Percentiles rank a stretch among this genome's conserved stretches.
Conservation (phyloP, 2,888 invertebrate species). For the Thysanoteuthis rhombus region DNA sequence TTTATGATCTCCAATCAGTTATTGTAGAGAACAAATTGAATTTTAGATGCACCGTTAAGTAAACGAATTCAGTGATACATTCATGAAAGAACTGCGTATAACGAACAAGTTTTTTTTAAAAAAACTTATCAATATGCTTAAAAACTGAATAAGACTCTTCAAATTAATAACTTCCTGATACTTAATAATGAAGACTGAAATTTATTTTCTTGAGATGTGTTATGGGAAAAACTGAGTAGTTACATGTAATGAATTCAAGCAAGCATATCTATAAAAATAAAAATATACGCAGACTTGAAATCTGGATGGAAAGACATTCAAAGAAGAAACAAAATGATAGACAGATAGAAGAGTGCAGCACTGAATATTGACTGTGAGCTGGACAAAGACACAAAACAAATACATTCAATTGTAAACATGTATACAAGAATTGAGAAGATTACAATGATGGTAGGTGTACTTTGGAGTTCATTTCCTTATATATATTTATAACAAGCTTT, state of each 20-base stretch:
- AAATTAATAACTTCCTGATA: too few relatives aligned
- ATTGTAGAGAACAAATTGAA: not conserved
- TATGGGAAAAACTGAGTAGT: not conserved
- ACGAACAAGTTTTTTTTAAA: too few relatives aligned
- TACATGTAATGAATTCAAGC: not conserved
- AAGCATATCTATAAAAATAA: not conserved
- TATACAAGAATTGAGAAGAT: conserved; percentile 12
- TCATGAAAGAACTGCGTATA: too few relatives aligned
- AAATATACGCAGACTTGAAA: not conserved
- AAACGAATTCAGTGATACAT: not conserved
- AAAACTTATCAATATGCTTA: too few relatives aligned
- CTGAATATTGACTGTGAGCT: not conserved
- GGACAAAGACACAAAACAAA: not conserved
- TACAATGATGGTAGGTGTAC: not conserved
- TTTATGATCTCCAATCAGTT: not conserved
- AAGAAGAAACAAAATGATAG: not conserved
- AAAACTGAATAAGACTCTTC: too few relatives aligned
- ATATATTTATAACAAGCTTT: not conserved
- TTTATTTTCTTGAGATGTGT: not conserved
- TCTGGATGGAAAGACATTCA: not conserved
- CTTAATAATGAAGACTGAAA: too few relatives aligned
- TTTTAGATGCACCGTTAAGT: not conserved
- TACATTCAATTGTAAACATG: not conserved
- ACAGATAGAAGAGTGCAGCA: not conserved
- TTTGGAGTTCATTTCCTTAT: not conserved